Conservation (phyloP, 2,113 vertebrate species). For the Callionymus lyra region DNA sequence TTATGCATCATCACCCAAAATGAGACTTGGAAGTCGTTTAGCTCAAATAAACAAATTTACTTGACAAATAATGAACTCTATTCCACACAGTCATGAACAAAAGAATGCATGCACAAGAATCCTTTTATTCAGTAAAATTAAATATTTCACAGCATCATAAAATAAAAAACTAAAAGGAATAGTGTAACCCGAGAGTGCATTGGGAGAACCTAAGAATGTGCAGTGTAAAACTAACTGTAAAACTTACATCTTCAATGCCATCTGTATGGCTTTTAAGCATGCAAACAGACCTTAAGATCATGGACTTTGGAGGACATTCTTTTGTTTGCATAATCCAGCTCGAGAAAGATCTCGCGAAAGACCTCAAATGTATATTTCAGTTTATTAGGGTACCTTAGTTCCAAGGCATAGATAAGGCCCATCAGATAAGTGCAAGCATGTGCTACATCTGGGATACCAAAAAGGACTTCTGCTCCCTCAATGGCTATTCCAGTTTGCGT, state of each 20-base stretch:
- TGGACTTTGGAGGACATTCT: background rate
- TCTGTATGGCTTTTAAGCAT: background rate
- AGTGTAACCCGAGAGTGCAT: too few relatives aligned
- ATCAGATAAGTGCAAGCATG: background rate
- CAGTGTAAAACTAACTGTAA: background rate
- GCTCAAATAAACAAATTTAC: background rate
- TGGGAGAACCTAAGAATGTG: background rate
- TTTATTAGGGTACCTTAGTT: background rate
- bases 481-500: slow-evolving; percentile 5
- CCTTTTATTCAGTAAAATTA: background rate
- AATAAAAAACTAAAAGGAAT: too few relatives aligned
- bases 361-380: background rate
- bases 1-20: background rate
- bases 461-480: slow-evolving; percentile 1
- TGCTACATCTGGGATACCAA: background rate
- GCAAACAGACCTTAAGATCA: background rate
- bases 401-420: background rate
- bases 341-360: background rate
- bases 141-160: background rate
- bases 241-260: background rate
- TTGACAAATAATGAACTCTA: background rate
- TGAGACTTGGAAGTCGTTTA: background rate
- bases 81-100: background rate
- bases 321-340: background rate
- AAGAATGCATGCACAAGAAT: background rate